phyloP scores from a whole-genome alignment of 1,140 invertebrate species.

The Listronotus oregonensis region DNA sequence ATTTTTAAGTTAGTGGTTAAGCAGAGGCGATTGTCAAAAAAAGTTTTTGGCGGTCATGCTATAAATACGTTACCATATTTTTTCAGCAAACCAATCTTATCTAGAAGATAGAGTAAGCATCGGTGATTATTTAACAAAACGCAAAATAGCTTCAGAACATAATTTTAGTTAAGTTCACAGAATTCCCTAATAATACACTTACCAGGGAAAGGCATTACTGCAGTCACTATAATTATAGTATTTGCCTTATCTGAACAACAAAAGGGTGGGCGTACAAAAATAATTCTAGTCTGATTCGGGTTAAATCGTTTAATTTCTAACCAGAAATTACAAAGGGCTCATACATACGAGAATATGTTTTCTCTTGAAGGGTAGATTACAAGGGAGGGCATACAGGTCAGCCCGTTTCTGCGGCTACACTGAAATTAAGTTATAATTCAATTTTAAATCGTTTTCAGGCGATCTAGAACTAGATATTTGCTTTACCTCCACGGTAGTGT shows the following conservation, averaged over 20 bases:
- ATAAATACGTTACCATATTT: no score
- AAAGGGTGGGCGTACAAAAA: slow-evolving; percentile 35
- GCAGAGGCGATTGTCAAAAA: no score
- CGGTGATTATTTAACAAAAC: no score
- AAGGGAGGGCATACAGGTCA: slow-evolving; percentile 24
- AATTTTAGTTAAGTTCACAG: slow-evolving; percentile 4
- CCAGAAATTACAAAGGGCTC: slow-evolving; percentile 27
- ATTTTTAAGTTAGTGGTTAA: no score
- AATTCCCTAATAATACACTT: slow-evolving; percentile 1
- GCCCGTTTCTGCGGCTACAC: slow-evolving; percentile 25
- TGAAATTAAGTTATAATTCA: slow-evolving; percentile 33
- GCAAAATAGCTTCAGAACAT: no score
- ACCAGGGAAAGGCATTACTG: slow-evolving; percentile 14
- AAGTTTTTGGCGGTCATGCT: no score
- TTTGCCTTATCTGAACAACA: slow-evolving; percentile 36
- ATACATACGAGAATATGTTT: slow-evolving; percentile 23
- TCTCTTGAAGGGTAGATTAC: slow-evolving; percentile 22
- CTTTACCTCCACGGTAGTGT: not conserved
- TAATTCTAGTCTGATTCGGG: slow-evolving; percentile 32
- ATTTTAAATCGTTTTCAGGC: slow-evolving; percentile 23
- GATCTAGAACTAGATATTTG: slow-evolving; percentile 19
- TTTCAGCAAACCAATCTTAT: no score
- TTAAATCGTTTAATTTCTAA: slow-evolving; percentile 26
- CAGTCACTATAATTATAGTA: slow-evolving; percentile 35
- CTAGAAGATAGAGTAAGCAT: no score